A percentile compares a stretch with the other conserved stretches of the same genome.
Conservation (phyloP, 2,888 invertebrate genomes). For the Spodoptera picta region DNA sequence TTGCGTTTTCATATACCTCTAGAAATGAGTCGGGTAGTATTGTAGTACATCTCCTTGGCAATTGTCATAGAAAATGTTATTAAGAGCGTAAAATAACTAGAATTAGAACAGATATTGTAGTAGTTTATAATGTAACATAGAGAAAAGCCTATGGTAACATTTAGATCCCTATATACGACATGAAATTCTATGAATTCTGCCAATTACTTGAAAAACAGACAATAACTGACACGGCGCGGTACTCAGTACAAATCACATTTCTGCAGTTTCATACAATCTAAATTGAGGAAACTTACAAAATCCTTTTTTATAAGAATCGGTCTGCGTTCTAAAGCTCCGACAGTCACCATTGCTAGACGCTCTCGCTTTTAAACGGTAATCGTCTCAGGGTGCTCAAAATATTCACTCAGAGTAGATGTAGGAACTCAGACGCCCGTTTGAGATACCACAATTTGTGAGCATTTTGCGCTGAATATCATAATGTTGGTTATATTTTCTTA, state of each 20-base stretch:
- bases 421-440: conserved; percentile 18
- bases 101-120: too few species aligned
- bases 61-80: too few species aligned
- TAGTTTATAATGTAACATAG: too few species aligned
- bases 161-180: too few species aligned
- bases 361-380: conserved; percentile 42
- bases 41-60: too few species aligned
- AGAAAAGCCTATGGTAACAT: too few species aligned
- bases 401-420: conserved; percentile 39
- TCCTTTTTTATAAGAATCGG: background rate
- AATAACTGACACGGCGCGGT: background rate
- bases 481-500: conserved; percentile 1
- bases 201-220: too few species aligned
- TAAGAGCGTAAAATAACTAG: too few species aligned
- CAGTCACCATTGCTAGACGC: conserved; percentile 19
- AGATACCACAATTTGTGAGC: conserved; percentile 19
- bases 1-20: too few species aligned
- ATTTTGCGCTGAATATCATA: conserved; percentile 4
- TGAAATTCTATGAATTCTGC: too few species aligned
- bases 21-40: too few species aligned
- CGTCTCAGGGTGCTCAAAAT: conserved; percentile 37
- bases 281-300: conserved; percentile 47
- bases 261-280: conserved; percentile 25
- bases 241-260: conserved; percentile 27
- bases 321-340: conserved; percentile 10